Evolutionary conservation across 2,797 vertebrate genomes (phyloP).

Genomic region (Antennarius maculatus): DNA sequence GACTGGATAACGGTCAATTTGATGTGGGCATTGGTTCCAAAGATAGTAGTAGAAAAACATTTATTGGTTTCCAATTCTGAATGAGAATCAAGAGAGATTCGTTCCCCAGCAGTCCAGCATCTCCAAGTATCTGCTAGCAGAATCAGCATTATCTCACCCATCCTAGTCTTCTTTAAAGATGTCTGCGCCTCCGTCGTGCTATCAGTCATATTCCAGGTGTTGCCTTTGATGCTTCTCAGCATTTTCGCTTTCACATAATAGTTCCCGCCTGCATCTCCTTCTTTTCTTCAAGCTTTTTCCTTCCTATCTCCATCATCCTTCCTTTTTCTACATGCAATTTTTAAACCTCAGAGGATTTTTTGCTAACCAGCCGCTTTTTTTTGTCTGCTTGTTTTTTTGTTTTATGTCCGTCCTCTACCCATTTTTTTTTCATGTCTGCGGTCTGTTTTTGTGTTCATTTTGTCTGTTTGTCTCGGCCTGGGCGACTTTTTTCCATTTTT

Average conservation of each 20-base stretch:
- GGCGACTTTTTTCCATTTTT: constrained; percentile 21
- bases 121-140: not conserved
- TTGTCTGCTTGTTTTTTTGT: constrained; percentile 38
- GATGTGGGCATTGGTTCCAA: not conserved
- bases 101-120: constrained; percentile 15
- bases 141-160: not conserved
- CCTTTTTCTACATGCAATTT: constrained; percentile 27
- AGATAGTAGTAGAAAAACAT: constrained; percentile 6
- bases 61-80: constrained; percentile 11
- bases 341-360: constrained; percentile 49
- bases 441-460: constrained; percentile 50
- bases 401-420: not conserved
- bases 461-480: constrained; percentile 33
- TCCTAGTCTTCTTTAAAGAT: constrained; percentile 53
- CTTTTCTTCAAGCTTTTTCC: constrained; percentile 21
- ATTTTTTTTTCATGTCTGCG: constrained; percentile 32
- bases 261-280: constrained; percentile 40
- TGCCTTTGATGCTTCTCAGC: constrained; percentile 50
- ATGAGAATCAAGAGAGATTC: constrained; percentile 4
- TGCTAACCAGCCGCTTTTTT: constrained; percentile 56
- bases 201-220: constrained; percentile 53
- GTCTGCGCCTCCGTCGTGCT: constrained; percentile 48
- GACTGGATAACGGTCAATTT: not conserved
- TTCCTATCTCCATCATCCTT: constrained; percentile 9
- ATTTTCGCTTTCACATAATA: constrained; percentile 58